These are phyloP conservation scores for Bombycilla garrulus DNA, from an alignment of 2,113 vertebrate genomes.

Conservation along the genomic window DNA sequence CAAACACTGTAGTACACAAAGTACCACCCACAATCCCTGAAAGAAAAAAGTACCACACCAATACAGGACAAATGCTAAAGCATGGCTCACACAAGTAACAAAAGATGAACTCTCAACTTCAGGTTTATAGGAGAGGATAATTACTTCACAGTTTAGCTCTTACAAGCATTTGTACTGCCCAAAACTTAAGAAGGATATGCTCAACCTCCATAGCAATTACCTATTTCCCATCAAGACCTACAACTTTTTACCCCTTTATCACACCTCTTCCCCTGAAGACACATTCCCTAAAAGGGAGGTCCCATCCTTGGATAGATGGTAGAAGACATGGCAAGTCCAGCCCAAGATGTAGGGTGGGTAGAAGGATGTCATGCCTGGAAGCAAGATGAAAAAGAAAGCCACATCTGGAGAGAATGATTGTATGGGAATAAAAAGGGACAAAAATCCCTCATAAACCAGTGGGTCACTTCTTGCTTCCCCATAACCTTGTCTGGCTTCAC, in stretches of 20 bases:
- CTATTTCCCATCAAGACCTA: slow-evolving; percentile 13
- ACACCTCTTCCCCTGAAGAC: slow-evolving; percentile 25
- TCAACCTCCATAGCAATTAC: not conserved
- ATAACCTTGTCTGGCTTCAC: not conserved
- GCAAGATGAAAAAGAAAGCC: slow-evolving; percentile 12
- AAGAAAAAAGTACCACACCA: not conserved
- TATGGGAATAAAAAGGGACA: not conserved
- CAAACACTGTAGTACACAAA: not conserved
- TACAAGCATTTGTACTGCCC: not conserved
- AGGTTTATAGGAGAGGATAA: not conserved
- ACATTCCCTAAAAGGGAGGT: slow-evolving; percentile 23
- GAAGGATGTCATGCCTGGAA: slow-evolving; percentile 14
- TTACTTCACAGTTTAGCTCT: not conserved
- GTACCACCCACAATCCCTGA: not conserved
- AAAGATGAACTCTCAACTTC: not conserved
- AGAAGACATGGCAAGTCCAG: slow-evolving; percentile 7
- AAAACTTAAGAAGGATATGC: not conserved
- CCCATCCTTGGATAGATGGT: not conserved
- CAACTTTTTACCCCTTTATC: not conserved
- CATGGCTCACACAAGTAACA: not conserved
- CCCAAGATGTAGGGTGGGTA: slow-evolving; percentile 26
- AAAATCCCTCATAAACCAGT: not conserved
- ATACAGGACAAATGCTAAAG: not conserved
- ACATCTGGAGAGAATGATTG: not conserved
- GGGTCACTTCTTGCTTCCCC: not conserved